Evolutionary conservation across 2,888 invertebrate genomes (phyloP), one percentile per base, ranked within the genome.

Genomic region (Nomada lathburiana): DNA sequence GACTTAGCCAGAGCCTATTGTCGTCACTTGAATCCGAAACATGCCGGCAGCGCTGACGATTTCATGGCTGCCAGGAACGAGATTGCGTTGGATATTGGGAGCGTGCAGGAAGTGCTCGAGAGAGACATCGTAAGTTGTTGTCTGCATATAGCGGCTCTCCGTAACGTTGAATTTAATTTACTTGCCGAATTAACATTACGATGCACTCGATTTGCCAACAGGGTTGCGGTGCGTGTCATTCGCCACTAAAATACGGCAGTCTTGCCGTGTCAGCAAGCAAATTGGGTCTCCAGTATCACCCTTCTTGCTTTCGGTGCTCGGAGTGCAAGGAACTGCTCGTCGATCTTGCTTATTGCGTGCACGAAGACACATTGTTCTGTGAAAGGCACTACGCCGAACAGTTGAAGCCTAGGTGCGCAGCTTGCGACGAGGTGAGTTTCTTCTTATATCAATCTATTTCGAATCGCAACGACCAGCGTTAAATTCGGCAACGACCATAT

Each of bases 381-480:
- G 98, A 98, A 92, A 95, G 99, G 85, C 99, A 99, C 94, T 99
- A 99, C 94, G 98, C 99, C 69, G 99, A 99, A 94, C 96, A 97
- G 92, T 95, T 99, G 93, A 98, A 98, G 94, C 99, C 99, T 20
- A 95, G 99, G 90, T 99, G 99, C 94, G 96, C 98, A 84, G 97
- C 98, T 89, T 99, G 99, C 95, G 99, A 99, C 95, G 99, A 99
- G 98, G 99, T 99, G 93, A 96, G 97, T 95, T 2, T 4, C 16
- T 50, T 20, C 16, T 13, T 53, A 9, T 4, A 2, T 52, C 1
- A 1, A 42, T 59, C 29, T 44, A 36, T 36, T 16, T 47, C 10
- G 47, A 13, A 13, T n/a, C 42, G 16, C 13, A 18, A 0, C 18
- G 7, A 60, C 9, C 36, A 36, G 1, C 5, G 36, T 36, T 36